These are phyloP conservation scores for Pandemis cinnamomeana DNA, from an alignment of 2,888 invertebrate genomes.

Conservation along the genomic window DNA sequence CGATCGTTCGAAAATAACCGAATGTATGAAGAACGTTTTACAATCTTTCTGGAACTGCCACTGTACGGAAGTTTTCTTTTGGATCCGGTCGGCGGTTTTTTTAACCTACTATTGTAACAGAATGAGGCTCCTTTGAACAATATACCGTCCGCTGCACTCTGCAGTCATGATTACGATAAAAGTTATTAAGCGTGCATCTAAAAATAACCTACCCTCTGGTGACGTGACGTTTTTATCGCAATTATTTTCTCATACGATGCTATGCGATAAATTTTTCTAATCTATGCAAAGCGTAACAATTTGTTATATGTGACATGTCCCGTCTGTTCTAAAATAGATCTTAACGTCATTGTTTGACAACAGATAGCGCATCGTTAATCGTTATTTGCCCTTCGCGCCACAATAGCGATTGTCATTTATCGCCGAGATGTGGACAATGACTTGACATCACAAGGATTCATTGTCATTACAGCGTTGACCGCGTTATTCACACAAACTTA, in stretches of 20 bases:
- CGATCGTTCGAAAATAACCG: no score
- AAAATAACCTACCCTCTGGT: background rate
- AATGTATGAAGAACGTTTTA: no score
- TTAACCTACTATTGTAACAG: background rate
- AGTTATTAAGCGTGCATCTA: constrained; percentile 5
- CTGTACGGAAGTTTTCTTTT: no score
- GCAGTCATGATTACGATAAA: background rate
- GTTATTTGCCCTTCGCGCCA: constrained; percentile 12
- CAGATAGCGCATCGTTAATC: background rate
- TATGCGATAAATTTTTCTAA: background rate
- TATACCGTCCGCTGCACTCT: background rate
- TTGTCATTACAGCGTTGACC: constrained; percentile 4
- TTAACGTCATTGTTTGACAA: background rate
- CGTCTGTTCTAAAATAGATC: background rate
- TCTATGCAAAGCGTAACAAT: background rate
- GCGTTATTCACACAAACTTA: background rate
- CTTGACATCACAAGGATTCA: constrained; percentile 14
- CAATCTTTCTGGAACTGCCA: no score
- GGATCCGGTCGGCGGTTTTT: no score
- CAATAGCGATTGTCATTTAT: constrained; percentile 16
- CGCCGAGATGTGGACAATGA: constrained; percentile 15
- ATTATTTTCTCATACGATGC: constrained; percentile 3
- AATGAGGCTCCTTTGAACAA: background rate
- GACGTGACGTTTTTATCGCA: background rate
- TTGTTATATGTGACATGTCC: background rate